These are phyloP conservation scores for Bradypodion ventrale DNA, from an alignment of 2,797 vertebrate genomes.

Conservation along the genomic window DNA sequence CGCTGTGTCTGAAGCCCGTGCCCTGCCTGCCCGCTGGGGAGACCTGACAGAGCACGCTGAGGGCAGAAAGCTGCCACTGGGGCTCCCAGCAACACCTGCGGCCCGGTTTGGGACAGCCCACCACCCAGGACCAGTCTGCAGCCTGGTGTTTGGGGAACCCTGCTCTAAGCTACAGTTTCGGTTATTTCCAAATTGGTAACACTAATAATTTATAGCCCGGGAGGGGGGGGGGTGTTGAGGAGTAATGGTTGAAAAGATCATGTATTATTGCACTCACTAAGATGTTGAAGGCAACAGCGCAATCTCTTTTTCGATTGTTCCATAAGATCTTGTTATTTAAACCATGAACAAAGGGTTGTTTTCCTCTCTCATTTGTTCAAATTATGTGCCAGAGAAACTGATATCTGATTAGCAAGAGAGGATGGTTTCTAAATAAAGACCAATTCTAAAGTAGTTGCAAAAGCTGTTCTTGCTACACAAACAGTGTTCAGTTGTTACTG, in stretches of 20 bases:
- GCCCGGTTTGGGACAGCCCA: no score
- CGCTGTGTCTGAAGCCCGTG: no score
- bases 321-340: slow-evolving; percentile 19
- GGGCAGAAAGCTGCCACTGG: no score
- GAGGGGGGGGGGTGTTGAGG: not conserved
- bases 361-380: not conserved
- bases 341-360: not conserved
- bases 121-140: no score
- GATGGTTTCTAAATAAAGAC: not conserved
- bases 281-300: not conserved
- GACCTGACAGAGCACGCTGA: no score
- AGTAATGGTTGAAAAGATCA: not conserved
- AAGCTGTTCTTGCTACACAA: not conserved
- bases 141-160: no score
- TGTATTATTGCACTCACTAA: not conserved
- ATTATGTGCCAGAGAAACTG: not conserved
- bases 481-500: not conserved
- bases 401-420: not conserved
- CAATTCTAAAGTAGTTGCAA: not conserved
- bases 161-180: not conserved
- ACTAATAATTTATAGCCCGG: not conserved
- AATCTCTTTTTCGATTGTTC: not conserved
- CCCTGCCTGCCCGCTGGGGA: no score
- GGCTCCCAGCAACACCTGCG: no score
- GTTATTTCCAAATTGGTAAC: not conserved